Conservation (phyloP, 1,140 invertebrate species). For the Zaprionus taronus region DNA sequence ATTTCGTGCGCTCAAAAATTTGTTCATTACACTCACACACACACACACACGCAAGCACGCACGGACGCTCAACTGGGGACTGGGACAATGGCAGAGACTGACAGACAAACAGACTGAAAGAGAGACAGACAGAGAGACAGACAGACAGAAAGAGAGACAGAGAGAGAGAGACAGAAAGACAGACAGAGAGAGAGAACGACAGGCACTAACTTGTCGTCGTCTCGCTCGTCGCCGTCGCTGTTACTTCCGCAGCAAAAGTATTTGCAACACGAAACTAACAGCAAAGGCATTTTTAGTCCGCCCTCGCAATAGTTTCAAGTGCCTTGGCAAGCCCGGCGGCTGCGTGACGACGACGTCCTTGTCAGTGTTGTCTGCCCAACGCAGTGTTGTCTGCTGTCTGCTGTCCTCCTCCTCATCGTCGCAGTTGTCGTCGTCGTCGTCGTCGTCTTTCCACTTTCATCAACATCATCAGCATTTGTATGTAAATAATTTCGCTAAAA, state of each 20-base stretch:
- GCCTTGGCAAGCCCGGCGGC: slow-evolving; percentile 35
- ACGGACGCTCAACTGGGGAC: not conserved
- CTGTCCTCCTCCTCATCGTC: slow-evolving; percentile 8
- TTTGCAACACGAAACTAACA: slow-evolving; percentile 49
- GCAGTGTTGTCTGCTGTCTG: slow-evolving; percentile 3
- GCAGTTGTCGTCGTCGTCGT: slow-evolving; percentile 18
- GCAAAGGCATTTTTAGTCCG: slow-evolving; percentile 40
- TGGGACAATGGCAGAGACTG: not conserved
- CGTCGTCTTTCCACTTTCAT: slow-evolving; percentile 53
- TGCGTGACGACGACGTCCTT: slow-evolving; percentile 51
- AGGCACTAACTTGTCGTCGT: slow-evolving; percentile 24
- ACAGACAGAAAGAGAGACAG: not conserved
- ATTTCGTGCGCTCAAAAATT: slow-evolving; percentile 51
- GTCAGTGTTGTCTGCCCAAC: slow-evolving; percentile 14
- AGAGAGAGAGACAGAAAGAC: not conserved
- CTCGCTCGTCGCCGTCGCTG: slow-evolving; percentile 5
- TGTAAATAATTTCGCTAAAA: slow-evolving; percentile 60
- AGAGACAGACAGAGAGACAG: slow-evolving; percentile 8
- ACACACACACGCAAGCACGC: not conserved
- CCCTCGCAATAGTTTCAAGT: slow-evolving; percentile 55
- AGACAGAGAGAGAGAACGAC: slow-evolving; percentile 4
- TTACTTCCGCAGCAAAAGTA: slow-evolving; percentile 18
- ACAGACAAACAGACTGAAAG: not conserved
- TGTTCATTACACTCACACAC: slow-evolving; percentile 55
- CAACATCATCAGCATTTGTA: slow-evolving; percentile 58